Evolutionary conservation across 2,113 vertebrate species (phyloP), one percentile per base, ranked within the genome.

Genomic region (Rhinolophus sinicus): DNA sequence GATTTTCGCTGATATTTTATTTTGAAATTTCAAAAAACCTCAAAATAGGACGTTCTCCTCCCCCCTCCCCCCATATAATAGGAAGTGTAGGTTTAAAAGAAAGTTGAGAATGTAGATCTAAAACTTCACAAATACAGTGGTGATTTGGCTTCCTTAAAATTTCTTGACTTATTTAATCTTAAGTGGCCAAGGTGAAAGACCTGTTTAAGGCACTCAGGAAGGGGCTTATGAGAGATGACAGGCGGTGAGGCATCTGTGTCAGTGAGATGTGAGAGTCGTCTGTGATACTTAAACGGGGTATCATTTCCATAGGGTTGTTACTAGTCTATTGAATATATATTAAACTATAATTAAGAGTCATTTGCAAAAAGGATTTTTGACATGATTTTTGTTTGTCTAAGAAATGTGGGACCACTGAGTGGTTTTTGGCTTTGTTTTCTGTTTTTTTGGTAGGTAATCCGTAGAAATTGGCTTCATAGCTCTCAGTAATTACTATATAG

Each of bases 1-100:
- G 26, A 38, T 81, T 96, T 70, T 95, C 22, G 77, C 11, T 70
- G 4, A 47, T 84, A 40, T 62, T 95, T 94, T 90, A 76, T 94
- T 93, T 92, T 95, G 10, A 93, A 64, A 73, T 94, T 85, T 94
- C 38, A 83, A 35, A 65, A 64, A 77, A 50, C 26, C 64, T 88
- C 52, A 77, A 87, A 92, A 69, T 35, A 72, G 28, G 35, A 40
- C 58, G 21, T 38, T 92, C 24, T 72, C 38, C 47, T 2, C 15
- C 11, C 14, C 1, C 19, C 14, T 1, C 19, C 11, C 24, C 5
- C 35, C 21, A 56, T 65, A 73, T 64, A 26, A 67, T 3, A 89
- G 65, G 10, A 67, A 7, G 4, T 87, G 64, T 2, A 3, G 6
- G 60, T 81, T 97, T 30, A 60, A 92, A 50, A 69, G 60, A 47